Percentiles rank a stretch among this genome's conserved stretches.
phyloP scores from a whole-genome alignment of 2,113 vertebrate genomes.

The Erpornis zantholeuca region DNA sequence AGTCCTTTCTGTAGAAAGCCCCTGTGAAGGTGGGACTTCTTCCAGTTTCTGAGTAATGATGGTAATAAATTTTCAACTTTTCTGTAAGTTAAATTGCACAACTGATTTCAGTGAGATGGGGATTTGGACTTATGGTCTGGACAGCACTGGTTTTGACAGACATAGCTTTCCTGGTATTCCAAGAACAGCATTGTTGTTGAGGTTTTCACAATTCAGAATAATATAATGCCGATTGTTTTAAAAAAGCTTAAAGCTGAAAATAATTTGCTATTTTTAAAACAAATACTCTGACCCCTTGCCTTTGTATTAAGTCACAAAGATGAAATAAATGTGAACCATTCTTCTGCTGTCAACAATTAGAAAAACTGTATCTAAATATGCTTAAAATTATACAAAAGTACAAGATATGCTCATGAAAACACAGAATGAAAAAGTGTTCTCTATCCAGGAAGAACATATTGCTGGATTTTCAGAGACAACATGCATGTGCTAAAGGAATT shows the following conservation, averaged over 20 bases:
- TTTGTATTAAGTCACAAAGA: neutral
- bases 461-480: neutral
- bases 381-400: neutral
- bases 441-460: neutral
- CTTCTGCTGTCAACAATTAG: neutral
- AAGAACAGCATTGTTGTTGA: neutral
- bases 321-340: neutral
- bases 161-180: neutral
- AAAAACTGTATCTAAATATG: neutral
- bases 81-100: neutral
- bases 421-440: neutral
- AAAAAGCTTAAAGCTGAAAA: neutral
- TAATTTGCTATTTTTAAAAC: neutral
- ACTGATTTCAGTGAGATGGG: neutral
- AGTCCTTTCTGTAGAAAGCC: neutral
- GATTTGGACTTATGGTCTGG: neutral
- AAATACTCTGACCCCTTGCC: neutral
- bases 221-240: neutral
- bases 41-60: neutral
- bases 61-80: neutral
- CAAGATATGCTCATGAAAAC: neutral
- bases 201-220: neutral
- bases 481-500: neutral
- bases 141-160: neutral
- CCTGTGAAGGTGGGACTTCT: neutral